phyloP scores from a whole-genome alignment of 2,888 invertebrate genomes.

The Cryptocephalus primarius region DNA sequence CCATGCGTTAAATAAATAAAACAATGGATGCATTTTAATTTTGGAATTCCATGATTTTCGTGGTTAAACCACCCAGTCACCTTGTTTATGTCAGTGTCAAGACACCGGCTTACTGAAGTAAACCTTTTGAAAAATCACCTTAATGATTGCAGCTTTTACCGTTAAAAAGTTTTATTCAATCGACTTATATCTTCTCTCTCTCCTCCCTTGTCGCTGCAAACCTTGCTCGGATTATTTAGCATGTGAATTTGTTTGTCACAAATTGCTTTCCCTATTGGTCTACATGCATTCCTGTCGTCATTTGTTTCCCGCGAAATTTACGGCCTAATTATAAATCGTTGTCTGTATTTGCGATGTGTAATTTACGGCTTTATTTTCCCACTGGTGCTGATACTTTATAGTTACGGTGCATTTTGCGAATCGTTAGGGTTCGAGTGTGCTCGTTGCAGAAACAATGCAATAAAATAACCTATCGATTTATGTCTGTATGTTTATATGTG shows the following conservation, averaged over 20 bases:
- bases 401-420: neutral
- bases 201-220: constrained; percentile 16
- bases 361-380: constrained; percentile 23
- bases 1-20: no score
- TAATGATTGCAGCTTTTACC: no score
- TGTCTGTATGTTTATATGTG: no score
- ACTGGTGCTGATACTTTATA: neutral
- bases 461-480: no score
- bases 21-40: no score
- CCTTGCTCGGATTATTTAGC: constrained; percentile 24
- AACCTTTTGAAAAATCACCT: no score
- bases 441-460: no score
- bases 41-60: no score
- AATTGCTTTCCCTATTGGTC: constrained; percentile 37
- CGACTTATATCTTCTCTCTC: constrained; percentile 2
- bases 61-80: no score
- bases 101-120: no score
- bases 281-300: constrained; percentile 38
- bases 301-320: constrained; percentile 36
- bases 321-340: constrained; percentile 36
- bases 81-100: no score
- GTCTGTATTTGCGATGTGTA: constrained; percentile 30
- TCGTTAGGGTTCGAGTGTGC: no score
- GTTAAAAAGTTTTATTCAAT: neutral
- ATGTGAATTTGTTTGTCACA: constrained; percentile 35